Percentiles rank a stretch among this genome's conserved stretches.
Conservation (phyloP, 2,888 invertebrate genomes). For the Drosophila lutescens region DNA sequence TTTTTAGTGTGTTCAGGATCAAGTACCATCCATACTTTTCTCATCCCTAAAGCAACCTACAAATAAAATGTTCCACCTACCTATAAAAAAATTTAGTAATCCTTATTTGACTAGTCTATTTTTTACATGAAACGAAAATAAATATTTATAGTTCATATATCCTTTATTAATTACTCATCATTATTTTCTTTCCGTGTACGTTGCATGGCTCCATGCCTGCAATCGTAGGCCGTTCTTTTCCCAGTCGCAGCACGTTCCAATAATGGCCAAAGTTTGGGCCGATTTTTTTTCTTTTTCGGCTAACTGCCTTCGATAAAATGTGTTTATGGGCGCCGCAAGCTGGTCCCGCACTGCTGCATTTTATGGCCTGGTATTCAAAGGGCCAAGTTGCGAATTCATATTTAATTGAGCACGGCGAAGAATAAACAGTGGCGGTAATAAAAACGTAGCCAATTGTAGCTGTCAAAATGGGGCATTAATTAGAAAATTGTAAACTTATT, state of each 20-base stretch:
- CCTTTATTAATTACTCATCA: background rate
- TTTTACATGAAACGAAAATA: no score
- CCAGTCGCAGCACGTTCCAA: slow-evolving; percentile 49
- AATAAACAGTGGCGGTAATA: slow-evolving; percentile 11
- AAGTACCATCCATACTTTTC: no score
- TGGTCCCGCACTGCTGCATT: slow-evolving; percentile 33
- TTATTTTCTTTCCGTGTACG: background rate
- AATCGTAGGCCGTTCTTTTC: slow-evolving; percentile 8
- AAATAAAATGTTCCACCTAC: no score
- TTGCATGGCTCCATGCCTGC: slow-evolving; percentile 10
- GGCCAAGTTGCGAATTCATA: slow-evolving; percentile 27
- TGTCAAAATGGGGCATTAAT: slow-evolving; percentile 32
- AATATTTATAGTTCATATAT: no score
- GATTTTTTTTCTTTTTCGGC: slow-evolving; percentile 3
- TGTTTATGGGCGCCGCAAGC: slow-evolving; percentile 43
- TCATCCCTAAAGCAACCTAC: no score
- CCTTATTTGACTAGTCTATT: no score
- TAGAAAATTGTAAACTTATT: slow-evolving; percentile 20
- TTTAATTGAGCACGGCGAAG: slow-evolving; percentile 39
- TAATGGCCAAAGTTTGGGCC: slow-evolving; percentile 48
- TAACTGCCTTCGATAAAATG: slow-evolving; percentile 38
- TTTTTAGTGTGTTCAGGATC: no score
- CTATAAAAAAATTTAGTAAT: no score
- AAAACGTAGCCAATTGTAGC: slow-evolving; percentile 30
- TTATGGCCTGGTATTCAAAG: slow-evolving; percentile 28